A percentile compares a stretch with the other conserved stretches of the same genome.
Evolutionary conservation across 2,797 vertebrate genomes (phyloP).

Genomic region (Ceyx erithaca): DNA sequence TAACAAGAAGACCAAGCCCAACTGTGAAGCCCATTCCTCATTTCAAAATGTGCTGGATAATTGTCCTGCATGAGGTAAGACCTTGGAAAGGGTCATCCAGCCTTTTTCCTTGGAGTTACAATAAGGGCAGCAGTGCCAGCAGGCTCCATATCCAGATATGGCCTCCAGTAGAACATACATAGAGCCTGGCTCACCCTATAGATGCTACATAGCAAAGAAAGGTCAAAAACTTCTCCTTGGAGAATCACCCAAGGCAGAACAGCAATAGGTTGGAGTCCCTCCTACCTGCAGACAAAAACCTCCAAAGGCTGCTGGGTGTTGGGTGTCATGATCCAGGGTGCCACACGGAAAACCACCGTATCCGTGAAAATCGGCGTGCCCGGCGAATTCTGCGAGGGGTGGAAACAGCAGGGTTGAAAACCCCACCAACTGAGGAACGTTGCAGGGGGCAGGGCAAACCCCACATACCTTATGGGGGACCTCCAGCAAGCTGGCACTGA

Average conservation of each 20-base stretch:
- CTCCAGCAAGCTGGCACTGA: slow-evolving; percentile 85
- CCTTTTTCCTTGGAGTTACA: not conserved
- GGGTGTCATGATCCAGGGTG: slow-evolving; percentile 96
- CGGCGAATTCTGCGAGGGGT: slow-evolving; percentile 71
- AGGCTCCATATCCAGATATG: not conserved
- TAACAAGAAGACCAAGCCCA: accelerated
- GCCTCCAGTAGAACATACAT: not conserved
- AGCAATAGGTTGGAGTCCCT: accelerated
- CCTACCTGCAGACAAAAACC: slow-evolving; percentile 90
- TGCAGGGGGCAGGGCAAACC: accelerated
- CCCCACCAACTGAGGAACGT: accelerated
- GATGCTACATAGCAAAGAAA: not conserved
- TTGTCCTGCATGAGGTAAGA: not conserved
- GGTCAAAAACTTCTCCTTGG: not conserved
- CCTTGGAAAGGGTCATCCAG: not conserved
- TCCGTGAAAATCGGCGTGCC: slow-evolving; percentile 89
- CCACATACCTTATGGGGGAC: slow-evolving; percentile 69
- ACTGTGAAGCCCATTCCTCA: not conserved
- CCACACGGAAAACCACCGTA: slow-evolving; percentile 84
- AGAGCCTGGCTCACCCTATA: not conserved
- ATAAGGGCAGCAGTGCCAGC: not conserved
- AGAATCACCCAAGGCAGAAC: not conserved
- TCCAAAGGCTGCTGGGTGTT: slow-evolving; percentile 88
- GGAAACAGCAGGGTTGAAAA: accelerated
- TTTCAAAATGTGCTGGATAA: not conserved